Conservation (phyloP, 1,140 invertebrate species). For the Saccostrea cuccullata region DNA sequence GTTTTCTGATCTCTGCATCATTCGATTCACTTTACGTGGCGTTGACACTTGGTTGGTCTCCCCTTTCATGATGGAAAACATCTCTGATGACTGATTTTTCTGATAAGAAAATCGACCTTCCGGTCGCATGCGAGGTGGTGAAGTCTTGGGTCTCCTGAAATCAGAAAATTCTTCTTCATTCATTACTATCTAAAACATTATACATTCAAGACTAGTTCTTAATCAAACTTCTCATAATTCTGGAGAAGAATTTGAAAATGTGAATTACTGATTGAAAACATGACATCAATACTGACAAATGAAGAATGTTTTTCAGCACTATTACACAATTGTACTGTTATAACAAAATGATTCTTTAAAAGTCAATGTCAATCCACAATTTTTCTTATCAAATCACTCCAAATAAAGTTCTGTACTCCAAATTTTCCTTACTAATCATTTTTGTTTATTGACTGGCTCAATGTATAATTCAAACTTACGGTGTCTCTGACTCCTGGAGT, state of each 20-base stretch:
- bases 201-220: no score
- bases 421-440: no score
- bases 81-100: conserved; percentile 41
- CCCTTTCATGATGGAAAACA: conserved; percentile 41
- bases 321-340: no score
- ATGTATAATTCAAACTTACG: not conserved
- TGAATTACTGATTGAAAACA: no score
- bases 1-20: conserved; percentile 42
- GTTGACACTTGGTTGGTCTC: not conserved
- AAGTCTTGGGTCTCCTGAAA: conserved; percentile 19
- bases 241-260: no score
- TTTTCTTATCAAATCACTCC: no score
- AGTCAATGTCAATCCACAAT: no score
- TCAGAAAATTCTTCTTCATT: not conserved
- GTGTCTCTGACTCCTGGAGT: conserved; percentile 34
- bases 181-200: not conserved
- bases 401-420: no score
- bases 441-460: not conserved
- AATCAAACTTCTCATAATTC: no score
- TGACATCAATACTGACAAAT: no score
- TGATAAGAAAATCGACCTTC: conserved; percentile 8
- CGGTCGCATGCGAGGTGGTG: conserved; percentile 13
- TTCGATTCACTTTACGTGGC: conserved; percentile 31
- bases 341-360: no score
- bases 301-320: no score